Evolutionary conservation across 2,113 vertebrate genomes (phyloP).

Genomic region (Hemichromis elongatus): DNA sequence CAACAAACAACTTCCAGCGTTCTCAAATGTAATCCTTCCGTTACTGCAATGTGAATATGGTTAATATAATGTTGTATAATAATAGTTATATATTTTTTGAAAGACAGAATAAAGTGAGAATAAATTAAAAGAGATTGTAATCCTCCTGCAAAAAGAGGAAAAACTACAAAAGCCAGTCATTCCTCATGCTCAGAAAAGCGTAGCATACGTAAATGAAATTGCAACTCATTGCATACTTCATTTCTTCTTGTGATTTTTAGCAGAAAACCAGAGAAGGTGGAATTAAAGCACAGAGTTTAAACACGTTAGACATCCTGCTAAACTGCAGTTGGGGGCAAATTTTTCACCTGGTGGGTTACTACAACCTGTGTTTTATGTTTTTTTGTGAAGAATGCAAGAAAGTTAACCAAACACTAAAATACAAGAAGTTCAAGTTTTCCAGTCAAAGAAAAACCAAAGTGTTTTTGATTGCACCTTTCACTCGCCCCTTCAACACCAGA

Average conservation of each 20-base stretch:
- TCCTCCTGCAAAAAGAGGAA: neutral
- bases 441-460: neutral
- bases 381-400: neutral
- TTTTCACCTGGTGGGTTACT: neutral
- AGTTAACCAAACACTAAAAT: neutral
- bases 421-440: neutral
- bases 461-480: neutral
- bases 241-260: neutral
- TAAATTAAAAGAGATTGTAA: neutral
- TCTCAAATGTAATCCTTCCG: neutral
- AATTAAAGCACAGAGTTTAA: neutral
- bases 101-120: neutral
- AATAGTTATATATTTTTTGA: neutral
- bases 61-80: neutral
- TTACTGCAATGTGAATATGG: neutral
- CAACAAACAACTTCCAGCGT: neutral
- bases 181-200: slow-evolving; percentile 7
- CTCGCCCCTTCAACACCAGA: neutral
- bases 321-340: neutral
- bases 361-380: neutral
- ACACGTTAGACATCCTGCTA: neutral
- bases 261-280: slow-evolving; percentile 3
- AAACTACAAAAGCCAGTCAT: neutral
- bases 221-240: neutral
- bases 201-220: neutral